A percentile compares a stretch with the other conserved stretches of the same genome.
Conservation (phyloP, 2,888 invertebrate species). For the Netelia inedita region DNA sequence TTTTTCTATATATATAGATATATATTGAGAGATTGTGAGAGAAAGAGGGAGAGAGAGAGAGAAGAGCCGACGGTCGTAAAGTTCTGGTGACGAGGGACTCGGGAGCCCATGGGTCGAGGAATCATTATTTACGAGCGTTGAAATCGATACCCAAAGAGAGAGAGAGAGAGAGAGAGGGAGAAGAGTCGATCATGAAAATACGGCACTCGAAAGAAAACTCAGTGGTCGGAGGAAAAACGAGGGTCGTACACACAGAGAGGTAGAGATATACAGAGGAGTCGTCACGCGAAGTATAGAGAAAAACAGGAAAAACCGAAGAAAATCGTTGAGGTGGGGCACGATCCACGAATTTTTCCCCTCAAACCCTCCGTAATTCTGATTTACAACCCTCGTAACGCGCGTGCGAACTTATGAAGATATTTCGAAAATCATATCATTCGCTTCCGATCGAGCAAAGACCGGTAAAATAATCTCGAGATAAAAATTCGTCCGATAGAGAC, state of each 20-base stretch:
- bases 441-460: too few species aligned
- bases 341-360: constrained; percentile 26
- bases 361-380: constrained; percentile 53
- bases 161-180: constrained; percentile 39
- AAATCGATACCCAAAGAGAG: constrained; percentile 80
- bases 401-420: constrained; percentile 38
- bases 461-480: too few species aligned
- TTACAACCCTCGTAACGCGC: constrained; percentile 35
- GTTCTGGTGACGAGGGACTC: constrained; percentile 65
- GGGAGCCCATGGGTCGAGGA: constrained; percentile 59
- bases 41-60: constrained; percentile 29
- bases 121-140: constrained; percentile 82
- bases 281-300: constrained; percentile 17
- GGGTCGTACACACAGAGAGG: constrained; percentile 41
- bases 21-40: constrained; percentile 12
- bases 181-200: constrained; percentile 80
- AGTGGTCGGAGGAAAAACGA: constrained; percentile 69
- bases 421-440: background rate
- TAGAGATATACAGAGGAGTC: background rate
- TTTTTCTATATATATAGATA: constrained; percentile 16
- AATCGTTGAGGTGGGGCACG: constrained; percentile 28
- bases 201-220: constrained; percentile 67
- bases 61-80: constrained; percentile 65
- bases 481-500: too few species aligned
- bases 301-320: constrained; percentile 26